A percentile compares a stretch with the other conserved stretches of the same genome.
phyloP scores from a whole-genome alignment of 2,888 invertebrate species.

The Trypoxylon attenuatum region DNA sequence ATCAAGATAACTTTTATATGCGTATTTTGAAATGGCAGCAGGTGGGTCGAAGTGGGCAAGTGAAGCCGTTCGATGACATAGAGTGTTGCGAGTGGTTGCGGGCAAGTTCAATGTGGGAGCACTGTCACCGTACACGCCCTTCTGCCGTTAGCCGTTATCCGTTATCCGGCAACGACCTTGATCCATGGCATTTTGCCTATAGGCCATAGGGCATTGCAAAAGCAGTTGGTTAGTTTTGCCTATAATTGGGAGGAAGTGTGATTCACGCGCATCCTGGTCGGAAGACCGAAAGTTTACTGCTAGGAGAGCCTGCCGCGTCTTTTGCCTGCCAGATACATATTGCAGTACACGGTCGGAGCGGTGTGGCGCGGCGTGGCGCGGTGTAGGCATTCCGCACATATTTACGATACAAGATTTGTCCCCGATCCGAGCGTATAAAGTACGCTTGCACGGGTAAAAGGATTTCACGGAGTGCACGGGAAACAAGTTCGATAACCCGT shows the following conservation, averaged over 20 bases:
- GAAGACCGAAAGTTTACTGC: not conserved
- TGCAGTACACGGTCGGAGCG: not conserved
- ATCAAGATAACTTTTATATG: conserved; percentile 51
- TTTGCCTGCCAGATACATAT: not conserved
- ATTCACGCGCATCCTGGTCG: not conserved
- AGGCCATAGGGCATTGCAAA: too few relatives aligned
- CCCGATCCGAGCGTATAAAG: conserved; percentile 25
- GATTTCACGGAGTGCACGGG: conserved; percentile 17
- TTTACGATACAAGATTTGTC: conserved; percentile 37
- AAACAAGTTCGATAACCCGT: conserved; percentile 45
- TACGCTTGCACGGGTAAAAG: conserved; percentile 26
- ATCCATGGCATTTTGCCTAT: too few relatives aligned
- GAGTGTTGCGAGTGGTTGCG: conserved; percentile 29
- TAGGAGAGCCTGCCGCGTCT: not conserved
- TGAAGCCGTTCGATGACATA: conserved; percentile 51
- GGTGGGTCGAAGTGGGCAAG: conserved; percentile 45
- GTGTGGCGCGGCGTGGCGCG: not conserved
- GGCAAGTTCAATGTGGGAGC: conserved; percentile 41
- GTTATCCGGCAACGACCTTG: too few relatives aligned
- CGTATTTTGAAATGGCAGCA: conserved; percentile 50
- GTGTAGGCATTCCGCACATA: conserved; percentile 8
- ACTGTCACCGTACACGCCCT: conserved; percentile 34
- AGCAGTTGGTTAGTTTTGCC: not conserved
- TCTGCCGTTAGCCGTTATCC: conserved; percentile 33
- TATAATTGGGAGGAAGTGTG: not conserved